Base-by-base conservation (phyloP, 2,797 vertebrate species). In the Eutrigla gurnardus region DNA sequence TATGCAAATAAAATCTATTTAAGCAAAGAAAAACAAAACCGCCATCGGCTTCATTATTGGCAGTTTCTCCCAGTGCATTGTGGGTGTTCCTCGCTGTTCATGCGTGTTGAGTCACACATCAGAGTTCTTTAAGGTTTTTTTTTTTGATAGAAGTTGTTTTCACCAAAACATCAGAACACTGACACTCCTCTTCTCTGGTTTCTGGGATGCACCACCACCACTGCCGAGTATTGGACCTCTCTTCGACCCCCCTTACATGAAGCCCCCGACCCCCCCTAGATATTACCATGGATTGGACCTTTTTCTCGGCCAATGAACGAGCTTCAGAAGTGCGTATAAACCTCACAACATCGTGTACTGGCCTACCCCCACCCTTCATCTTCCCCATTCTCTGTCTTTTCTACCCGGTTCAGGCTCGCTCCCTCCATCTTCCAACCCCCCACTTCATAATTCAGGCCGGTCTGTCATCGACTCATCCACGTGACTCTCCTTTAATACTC, bases 251-350 rank as follows among this genome's bases (percentile, higher is more conserved):
- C 13, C 10, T n/a, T n/a, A n/a, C n/a, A n/a, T n/a, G n/a, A n/a
- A n/a, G n/a, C n/a, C n/a, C n/a, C n/a, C n/a, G n/a, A n/a, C n/a
- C n/a, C n/a, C n/a, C n/a, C n/a, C n/a, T n/a, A n/a, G n/a, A n/a
- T n/a, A n/a, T n/a, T n/a, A n/a, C n/a, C n/a, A n/a, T n/a, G n/a
- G n/a, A n/a, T n/a, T n/a, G n/a, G n/a, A n/a, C n/a, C n/a, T 82
- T 75, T 80, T 77, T 88, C 75, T 73, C 40, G 1, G 84, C 85
- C 76, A 68, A 74, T 85, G 84, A 90, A 87, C 60, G 47, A 39
- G 65, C 84, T 84, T 78, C 78, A 82, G 80, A 84, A 86, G 86
- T 82, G 80, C 47, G 46, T 71, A 81, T 88, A 87, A 87, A 88
- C 80, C 68, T 75, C 86, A 87, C 81, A 84, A 86, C 78, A 78